Conservation (phyloP, 2,888 invertebrate species). For the Drosophila lutescens region DNA sequence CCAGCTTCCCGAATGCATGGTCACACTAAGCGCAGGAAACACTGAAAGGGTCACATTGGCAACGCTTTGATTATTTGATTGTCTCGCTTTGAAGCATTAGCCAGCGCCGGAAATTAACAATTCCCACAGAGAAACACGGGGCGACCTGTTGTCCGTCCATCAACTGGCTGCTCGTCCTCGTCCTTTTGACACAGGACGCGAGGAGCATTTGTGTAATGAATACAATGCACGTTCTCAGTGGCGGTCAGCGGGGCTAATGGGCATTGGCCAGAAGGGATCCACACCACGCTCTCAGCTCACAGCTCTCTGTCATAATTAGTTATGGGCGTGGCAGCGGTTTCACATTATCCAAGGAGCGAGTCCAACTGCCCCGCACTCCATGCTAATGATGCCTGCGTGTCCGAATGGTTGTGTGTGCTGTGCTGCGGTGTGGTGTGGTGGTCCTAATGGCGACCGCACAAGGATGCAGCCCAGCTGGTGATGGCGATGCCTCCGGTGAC, state of each 20-base stretch:
- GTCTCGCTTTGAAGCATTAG: neutral
- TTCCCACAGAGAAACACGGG: conserved; percentile 9
- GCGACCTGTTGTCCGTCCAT: conserved; percentile 21
- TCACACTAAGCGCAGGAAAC: neutral
- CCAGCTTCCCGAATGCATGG: neutral
- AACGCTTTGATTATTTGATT: conserved; percentile 5
- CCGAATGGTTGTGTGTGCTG: conserved; percentile 3
- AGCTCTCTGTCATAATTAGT: conserved; percentile 53
- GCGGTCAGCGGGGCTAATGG: conserved; percentile 44
- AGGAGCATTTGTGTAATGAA: conserved; percentile 36
- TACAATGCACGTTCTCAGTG: conserved; percentile 34
- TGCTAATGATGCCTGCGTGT: conserved; percentile 45
- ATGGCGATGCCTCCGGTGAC: neutral
- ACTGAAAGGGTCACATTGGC: neutral
- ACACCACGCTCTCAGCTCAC: neutral
- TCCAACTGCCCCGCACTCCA: conserved; percentile 7
- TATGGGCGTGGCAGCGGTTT: conserved; percentile 48
- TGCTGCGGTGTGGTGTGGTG: neutral
- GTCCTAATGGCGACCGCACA: conserved; percentile 31
- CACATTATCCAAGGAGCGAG: conserved; percentile 40
- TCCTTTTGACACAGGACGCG: neutral
- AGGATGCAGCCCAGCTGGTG: conserved; percentile 24
- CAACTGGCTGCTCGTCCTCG: neutral
- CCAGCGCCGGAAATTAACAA: conserved; percentile 1
- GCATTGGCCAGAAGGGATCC: conserved; percentile 7